A percentile compares a stretch with the other conserved stretches of the same genome.
These are phyloP conservation scores for Dusona sp. DNA, from an alignment of 2,888 invertebrate genomes.

Conservation along the genomic window DNA sequence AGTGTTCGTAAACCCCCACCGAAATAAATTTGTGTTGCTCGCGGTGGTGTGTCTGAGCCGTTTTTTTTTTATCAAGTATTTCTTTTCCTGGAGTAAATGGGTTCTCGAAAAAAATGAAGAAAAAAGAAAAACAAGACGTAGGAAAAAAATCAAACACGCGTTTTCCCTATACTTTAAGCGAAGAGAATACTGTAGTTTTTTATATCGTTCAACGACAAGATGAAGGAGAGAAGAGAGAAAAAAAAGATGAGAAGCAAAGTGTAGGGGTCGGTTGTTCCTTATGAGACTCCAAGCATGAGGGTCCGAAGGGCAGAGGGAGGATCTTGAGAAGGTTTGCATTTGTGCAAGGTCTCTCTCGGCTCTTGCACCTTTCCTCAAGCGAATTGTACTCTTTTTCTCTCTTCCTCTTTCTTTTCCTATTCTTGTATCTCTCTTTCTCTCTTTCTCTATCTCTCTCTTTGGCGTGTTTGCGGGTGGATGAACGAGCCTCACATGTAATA, in stretches of 20 bases:
- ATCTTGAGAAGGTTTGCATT: slow-evolving; percentile 56
- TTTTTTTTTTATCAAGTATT: slow-evolving; percentile 2
- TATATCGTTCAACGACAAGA: not conserved
- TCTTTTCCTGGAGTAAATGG: not conserved
- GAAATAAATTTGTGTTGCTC: slow-evolving; percentile 1
- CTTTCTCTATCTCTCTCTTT: slow-evolving; percentile 2
- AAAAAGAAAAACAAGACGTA: not conserved
- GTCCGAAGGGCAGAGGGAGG: not conserved
- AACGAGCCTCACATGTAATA: slow-evolving; percentile 45
- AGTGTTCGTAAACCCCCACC: slow-evolving; percentile 5
- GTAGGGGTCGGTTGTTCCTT: slow-evolving; percentile 48
- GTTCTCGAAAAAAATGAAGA: not conserved
- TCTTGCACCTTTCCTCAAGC: slow-evolving; percentile 63
- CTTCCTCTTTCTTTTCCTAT: not conserved
- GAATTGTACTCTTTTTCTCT: slow-evolving; percentile 20
- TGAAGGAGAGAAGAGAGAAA: not conserved
- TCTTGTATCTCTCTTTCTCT: not conserved
- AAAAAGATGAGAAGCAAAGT: slow-evolving; percentile 13
- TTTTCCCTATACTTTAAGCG: not conserved
- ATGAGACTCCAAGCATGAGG: slow-evolving; percentile 32
- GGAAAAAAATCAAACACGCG: not conserved
- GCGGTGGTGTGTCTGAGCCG: not conserved
- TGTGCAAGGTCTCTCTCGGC: slow-evolving; percentile 62
- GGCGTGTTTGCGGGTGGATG: slow-evolving; percentile 58
- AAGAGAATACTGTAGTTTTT: not conserved